Evolutionary conservation across 2,888 invertebrate species (phyloP).

Genomic region (Patella ulyssiponensis): DNA sequence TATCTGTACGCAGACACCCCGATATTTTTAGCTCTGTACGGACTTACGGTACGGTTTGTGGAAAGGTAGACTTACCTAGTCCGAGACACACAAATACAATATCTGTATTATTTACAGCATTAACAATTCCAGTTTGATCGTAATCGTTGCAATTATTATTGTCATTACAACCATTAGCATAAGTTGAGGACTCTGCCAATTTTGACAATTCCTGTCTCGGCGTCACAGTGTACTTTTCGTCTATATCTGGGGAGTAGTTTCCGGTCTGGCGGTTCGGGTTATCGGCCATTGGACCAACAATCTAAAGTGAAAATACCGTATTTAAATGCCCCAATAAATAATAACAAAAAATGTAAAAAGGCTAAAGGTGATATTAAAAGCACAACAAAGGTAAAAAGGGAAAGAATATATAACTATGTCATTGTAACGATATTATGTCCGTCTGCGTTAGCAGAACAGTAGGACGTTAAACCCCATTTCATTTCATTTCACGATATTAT

Average conservation of each 20-base stretch:
- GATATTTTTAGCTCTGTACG: too few species aligned
- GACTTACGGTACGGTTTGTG: too few species aligned
- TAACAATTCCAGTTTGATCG: slow-evolving; percentile 37
- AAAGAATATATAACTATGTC: too few species aligned
- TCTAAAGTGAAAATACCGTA: slow-evolving; percentile 35
- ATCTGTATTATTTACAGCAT: slow-evolving; percentile 46
- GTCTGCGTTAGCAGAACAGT: too few species aligned
- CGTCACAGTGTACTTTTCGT: slow-evolving; percentile 47
- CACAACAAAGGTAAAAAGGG: too few species aligned
- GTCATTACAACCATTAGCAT: slow-evolving; percentile 51
- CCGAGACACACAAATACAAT: slow-evolving; percentile 56
- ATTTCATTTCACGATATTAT: too few species aligned
- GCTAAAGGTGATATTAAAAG: too few species aligned
- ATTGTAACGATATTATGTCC: too few species aligned
- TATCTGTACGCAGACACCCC: too few species aligned
- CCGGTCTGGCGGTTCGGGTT: slow-evolving; percentile 57
- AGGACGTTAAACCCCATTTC: too few species aligned
- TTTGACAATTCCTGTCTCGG: slow-evolving; percentile 49
- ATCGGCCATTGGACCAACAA: slow-evolving; percentile 66
- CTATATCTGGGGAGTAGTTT: slow-evolving; percentile 53
- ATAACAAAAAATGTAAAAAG: too few species aligned
- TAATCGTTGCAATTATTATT: slow-evolving; percentile 45
- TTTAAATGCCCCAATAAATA: not conserved
- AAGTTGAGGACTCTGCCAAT: slow-evolving; percentile 43
- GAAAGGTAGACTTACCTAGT: slow-evolving; percentile 24